Conservation (phyloP, 2,888 invertebrate genomes). For the Drosophila multiciliata region DNA sequence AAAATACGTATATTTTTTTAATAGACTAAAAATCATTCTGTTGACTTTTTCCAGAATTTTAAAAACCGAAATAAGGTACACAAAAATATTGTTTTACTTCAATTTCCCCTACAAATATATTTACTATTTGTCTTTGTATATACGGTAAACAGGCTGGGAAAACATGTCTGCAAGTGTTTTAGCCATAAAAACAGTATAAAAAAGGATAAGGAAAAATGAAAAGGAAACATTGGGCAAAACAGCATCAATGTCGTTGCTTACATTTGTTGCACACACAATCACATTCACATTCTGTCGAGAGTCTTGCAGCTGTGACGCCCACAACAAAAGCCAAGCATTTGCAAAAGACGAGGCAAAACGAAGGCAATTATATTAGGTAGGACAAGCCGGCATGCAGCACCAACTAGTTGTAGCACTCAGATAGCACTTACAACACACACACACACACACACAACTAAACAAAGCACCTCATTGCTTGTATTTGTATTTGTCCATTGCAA, state of each 20-base stretch:
- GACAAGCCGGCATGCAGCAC: conserved; percentile 49
- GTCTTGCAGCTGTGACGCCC: conserved; percentile 46
- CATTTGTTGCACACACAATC: conserved; percentile 60
- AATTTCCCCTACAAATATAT: conserved; percentile 7
- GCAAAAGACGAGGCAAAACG: conserved; percentile 53
- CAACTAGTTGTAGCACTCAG: conserved; percentile 64
- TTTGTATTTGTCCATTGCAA: conserved; percentile 72
- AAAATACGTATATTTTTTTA: neutral
- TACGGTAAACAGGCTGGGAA: neutral
- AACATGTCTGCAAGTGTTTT: conserved; percentile 9
- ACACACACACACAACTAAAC: conserved; percentile 4
- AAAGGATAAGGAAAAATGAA: conserved; percentile 1
- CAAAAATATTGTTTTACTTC: conserved; percentile 17
- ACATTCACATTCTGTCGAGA: conserved; percentile 48
- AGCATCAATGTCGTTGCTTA: conserved; percentile 68
- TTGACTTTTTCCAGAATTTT: conserved; percentile 2
- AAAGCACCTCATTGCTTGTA: conserved; percentile 54
- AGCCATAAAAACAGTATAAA: conserved; percentile 5
- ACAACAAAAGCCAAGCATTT: conserved; percentile 50
- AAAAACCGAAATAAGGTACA: conserved; percentile 18
- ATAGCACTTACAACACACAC: conserved; percentile 42
- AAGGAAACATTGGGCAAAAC: conserved; percentile 36
- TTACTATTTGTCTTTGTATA: conserved; percentile 6
- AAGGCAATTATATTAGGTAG: conserved; percentile 77
- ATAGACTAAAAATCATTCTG: neutral